phyloP scores from a whole-genome alignment of 2,797 vertebrate genomes.

The Tenualosa ilisha region DNA sequence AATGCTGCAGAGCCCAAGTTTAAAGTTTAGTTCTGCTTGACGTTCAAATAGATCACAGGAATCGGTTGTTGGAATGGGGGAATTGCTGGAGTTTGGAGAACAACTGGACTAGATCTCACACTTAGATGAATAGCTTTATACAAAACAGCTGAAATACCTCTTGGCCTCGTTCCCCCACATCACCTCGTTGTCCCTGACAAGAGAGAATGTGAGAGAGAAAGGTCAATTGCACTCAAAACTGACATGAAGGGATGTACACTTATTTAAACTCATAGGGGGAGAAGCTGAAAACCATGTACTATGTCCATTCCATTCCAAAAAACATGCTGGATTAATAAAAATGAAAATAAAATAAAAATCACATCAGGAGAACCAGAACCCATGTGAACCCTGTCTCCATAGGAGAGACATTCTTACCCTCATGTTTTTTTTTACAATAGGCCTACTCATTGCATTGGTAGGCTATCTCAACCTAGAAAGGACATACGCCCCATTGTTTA shows the following conservation, averaged over 20 bases:
- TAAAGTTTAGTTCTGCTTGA: slow-evolving; percentile 13
- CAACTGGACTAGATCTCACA: background rate
- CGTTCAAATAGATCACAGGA: background rate
- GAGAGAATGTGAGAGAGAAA: background rate
- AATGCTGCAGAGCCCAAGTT: background rate
- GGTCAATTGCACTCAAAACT: background rate
- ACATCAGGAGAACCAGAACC: background rate
- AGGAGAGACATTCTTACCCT: background rate
- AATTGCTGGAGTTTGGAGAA: background rate
- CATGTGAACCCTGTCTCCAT: background rate
- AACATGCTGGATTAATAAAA: background rate
- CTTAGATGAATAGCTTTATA: background rate
- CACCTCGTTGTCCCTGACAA: slow-evolving; percentile 88
- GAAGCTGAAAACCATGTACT: background rate
- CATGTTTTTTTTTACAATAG: background rate
- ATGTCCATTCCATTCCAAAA: background rate
- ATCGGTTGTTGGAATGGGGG: background rate
- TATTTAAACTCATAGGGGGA: background rate
- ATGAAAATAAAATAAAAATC: background rate
- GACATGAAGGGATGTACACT: background rate
- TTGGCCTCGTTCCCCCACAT: slow-evolving; percentile 80
- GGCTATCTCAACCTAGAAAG: too few species aligned
- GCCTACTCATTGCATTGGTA: too few species aligned
- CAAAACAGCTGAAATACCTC: slow-evolving; percentile 72
- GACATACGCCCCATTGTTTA: too few species aligned